Conservation (phyloP, 2,888 invertebrate species). For the Lagria hirta region DNA sequence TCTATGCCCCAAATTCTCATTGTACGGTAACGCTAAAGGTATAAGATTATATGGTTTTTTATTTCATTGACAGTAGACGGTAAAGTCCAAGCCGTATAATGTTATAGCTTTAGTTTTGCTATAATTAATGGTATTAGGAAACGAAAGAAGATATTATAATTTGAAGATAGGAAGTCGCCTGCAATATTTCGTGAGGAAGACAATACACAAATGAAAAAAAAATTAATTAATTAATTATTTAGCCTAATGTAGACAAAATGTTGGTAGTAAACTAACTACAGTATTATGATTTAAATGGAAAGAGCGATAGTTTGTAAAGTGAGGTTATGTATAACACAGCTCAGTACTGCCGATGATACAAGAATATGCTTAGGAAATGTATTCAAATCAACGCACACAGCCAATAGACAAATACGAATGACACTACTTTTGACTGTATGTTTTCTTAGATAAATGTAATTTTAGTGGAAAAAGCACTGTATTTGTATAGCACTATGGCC, state of each 20-base stretch:
- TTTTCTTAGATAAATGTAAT: conserved; percentile 33
- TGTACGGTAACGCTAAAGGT: too few species aligned
- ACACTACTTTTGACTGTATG: conserved; percentile 36
- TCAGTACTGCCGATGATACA: conserved; percentile 45
- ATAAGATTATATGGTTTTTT: too few species aligned
- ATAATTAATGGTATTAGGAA: too few species aligned
- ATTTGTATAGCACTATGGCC: conserved; percentile 38
- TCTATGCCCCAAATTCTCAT: too few species aligned
- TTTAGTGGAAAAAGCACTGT: conserved; percentile 35
- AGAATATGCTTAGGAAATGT: conserved; percentile 36
- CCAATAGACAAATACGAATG: conserved; percentile 50
- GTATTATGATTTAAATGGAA: conserved; percentile 30
- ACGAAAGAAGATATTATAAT: too few species aligned
- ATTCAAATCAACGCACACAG: conserved; percentile 47
- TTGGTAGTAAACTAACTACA: conserved; percentile 34
- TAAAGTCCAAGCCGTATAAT: too few species aligned
- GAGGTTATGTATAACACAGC: conserved; percentile 46
- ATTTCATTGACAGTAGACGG: too few species aligned
- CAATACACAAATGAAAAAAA: conserved; percentile 30
- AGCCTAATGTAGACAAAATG: conserved; percentile 37
- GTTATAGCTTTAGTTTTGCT: too few species aligned
- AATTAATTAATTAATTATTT: conserved; percentile 27
- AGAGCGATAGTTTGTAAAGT: conserved; percentile 35
- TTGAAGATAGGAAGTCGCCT: too few species aligned
- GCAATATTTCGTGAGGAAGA: conserved; percentile 35